A percentile compares a stretch with the other conserved stretches of the same genome.
Evolutionary conservation across 2,888 invertebrate genomes (phyloP).

Genomic region (Deladenus siricidicola): DNA sequence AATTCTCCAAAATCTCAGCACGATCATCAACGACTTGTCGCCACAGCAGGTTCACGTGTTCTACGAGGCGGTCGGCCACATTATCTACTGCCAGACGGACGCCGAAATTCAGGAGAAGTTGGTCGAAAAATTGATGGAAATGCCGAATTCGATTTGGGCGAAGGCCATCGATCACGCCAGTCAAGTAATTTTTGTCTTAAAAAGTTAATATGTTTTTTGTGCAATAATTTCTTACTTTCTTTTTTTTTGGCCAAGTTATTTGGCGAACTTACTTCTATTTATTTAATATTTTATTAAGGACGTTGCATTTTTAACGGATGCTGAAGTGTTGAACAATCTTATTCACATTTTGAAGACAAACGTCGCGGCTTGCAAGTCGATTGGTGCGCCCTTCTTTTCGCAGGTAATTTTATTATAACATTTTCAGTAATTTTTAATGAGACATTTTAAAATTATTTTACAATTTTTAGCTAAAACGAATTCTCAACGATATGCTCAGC

Average conservation of each 20-base stretch:
- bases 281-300: constrained; percentile 10
- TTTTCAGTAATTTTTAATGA: not conserved
- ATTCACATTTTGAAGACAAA: constrained; percentile 97
- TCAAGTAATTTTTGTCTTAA: constrained; percentile 59
- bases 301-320: constrained; percentile 60
- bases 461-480: constrained; percentile 63
- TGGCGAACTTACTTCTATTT: too few species aligned
- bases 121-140: constrained; percentile 91
- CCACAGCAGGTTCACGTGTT: constrained; percentile 96
- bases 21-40: constrained; percentile 96
- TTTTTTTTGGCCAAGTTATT: too few species aligned
- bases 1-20: constrained; percentile 86
- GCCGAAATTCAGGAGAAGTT: constrained; percentile 71
- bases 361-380: constrained; percentile 93
- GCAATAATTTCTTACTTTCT: too few species aligned
- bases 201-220: not conserved
- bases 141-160: constrained; percentile 97
- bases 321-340: constrained; percentile 90
- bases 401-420: constrained; percentile 56
- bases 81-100: constrained; percentile 93
- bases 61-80: constrained; percentile 97
- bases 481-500: constrained; percentile 97
- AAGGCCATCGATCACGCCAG: constrained; percentile 90
- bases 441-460: not conserved
- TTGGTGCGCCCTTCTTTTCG: constrained; percentile 88